Percentiles rank a stretch among this genome's conserved stretches.
These are phyloP conservation scores for Torymus auratus DNA, from an alignment of 2,888 invertebrate species.

Conservation along the genomic window DNA sequence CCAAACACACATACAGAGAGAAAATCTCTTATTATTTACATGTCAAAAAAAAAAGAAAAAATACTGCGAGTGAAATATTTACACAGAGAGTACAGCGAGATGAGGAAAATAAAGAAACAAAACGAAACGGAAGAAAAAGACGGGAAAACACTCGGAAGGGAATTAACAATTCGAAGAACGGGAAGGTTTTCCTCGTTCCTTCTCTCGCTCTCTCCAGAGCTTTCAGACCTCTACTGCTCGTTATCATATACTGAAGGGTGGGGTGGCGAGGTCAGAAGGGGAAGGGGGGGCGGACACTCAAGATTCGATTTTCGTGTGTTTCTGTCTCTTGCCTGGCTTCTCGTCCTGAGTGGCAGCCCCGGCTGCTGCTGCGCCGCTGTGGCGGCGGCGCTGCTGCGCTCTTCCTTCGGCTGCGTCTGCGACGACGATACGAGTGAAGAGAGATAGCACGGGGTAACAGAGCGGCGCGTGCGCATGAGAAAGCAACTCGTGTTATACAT, in stretches of 20 bases:
- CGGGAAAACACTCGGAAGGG: not conserved
- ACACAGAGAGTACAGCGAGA: too few relatives aligned
- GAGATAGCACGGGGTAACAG: too few relatives aligned
- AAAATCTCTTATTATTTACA: too few relatives aligned
- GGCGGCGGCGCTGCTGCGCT: slow-evolving; percentile 27
- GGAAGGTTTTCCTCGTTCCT: too few relatives aligned
- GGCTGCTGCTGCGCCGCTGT: slow-evolving; percentile 67
- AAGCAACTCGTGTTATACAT: slow-evolving; percentile 68
- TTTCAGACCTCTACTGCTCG: slow-evolving; percentile 20
- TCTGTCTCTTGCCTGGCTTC: slow-evolving; percentile 75
- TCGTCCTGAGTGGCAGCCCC: slow-evolving; percentile 74
- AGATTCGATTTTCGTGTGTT: slow-evolving; percentile 71
- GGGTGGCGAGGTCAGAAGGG: not conserved
- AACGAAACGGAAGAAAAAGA: not conserved
- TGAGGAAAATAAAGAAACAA: too few relatives aligned
- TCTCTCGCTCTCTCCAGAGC: slow-evolving; percentile 19
- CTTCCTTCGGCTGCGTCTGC: slow-evolving; percentile 64
- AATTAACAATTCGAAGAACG: too few relatives aligned
- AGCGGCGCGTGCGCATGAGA: slow-evolving; percentile 64
- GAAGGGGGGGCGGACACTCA: slow-evolving; percentile 60
- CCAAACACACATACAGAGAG: too few relatives aligned
- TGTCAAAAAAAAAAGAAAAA: too few relatives aligned
- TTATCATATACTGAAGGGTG: not conserved
- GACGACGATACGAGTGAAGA: too few relatives aligned
- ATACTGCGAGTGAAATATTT: too few relatives aligned